Evolutionary conservation across 2,888 invertebrate species (phyloP).

Genomic region (Coelinius sp.): DNA sequence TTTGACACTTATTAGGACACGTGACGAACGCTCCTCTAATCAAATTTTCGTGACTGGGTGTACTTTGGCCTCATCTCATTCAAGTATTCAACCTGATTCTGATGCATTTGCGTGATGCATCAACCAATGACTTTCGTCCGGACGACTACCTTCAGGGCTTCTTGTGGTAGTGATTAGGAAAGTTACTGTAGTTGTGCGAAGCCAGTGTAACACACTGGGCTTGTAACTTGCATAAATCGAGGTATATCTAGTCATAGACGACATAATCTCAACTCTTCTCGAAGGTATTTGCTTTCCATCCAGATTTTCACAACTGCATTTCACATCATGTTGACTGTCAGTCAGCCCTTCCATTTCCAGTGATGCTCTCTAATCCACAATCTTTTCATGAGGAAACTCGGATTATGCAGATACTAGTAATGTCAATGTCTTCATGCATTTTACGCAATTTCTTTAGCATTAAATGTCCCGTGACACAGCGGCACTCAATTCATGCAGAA

Average conservation of each 20-base stretch:
- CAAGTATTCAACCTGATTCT: constrained; percentile 5
- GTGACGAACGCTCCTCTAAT: constrained; percentile 61
- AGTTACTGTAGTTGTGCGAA: constrained; percentile 22
- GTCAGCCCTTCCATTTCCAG: neutral
- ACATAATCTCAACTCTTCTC: constrained; percentile 13
- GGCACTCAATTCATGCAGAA: constrained; percentile 7
- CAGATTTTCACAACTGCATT: constrained; percentile 2
- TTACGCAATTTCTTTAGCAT: constrained; percentile 11
- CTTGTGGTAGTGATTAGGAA: constrained; percentile 28
- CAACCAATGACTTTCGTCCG: constrained; percentile 12
- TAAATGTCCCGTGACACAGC: constrained; percentile 14
- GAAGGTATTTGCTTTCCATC: neutral
- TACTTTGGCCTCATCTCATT: constrained; percentile 42
- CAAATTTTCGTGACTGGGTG: constrained; percentile 60
- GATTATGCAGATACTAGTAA: neutral
- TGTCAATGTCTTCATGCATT: neutral
- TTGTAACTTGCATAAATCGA: neutral
- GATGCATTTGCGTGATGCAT: constrained; percentile 17
- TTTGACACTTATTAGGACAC: constrained; percentile 54
- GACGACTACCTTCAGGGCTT: constrained; percentile 25
- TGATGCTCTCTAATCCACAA: neutral
- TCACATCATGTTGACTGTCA: neutral
- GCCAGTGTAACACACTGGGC: constrained; percentile 7
- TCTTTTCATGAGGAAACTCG: neutral
- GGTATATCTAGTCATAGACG: constrained; percentile 4